These are phyloP conservation scores for Scolopax bukidnonensis DNA, from an alignment of 2,797 vertebrate genomes.

Conservation along the genomic window DNA sequence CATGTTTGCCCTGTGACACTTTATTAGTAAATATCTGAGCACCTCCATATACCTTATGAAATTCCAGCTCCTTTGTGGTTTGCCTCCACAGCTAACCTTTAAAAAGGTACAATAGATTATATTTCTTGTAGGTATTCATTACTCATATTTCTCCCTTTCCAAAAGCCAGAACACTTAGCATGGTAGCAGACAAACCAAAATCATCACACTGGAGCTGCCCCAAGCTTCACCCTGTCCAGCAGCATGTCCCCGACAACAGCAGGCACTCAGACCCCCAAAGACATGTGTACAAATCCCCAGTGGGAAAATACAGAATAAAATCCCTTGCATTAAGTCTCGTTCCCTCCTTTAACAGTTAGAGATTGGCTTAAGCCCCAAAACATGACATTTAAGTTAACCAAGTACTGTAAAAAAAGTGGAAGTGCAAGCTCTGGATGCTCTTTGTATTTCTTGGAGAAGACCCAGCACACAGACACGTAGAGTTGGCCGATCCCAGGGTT, in stretches of 20 bases:
- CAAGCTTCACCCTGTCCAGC: background rate
- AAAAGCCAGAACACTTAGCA: background rate
- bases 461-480: background rate
- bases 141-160: background rate
- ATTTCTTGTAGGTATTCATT: background rate
- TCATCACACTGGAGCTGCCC: background rate
- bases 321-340: background rate
- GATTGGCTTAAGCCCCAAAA: background rate
- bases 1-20: background rate
- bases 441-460: background rate
- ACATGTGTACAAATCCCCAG: background rate
- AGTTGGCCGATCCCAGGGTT: background rate
- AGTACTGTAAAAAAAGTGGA: background rate
- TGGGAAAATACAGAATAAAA: background rate
- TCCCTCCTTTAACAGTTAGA: background rate
- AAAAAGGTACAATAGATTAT: background rate
- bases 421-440: background rate
- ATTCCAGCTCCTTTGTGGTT: background rate
- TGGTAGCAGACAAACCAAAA: background rate
- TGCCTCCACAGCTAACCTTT: background rate
- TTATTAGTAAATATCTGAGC: background rate
- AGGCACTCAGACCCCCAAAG: background rate
- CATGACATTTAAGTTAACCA: slow-evolving; percentile 12
- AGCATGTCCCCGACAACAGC: background rate
- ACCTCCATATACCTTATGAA: background rate